A percentile compares a stretch with the other conserved stretches of the same genome.
These are phyloP conservation scores for Eriocheir sinensis DNA, from an alignment of 1,140 invertebrate species.

Conservation along the genomic window DNA sequence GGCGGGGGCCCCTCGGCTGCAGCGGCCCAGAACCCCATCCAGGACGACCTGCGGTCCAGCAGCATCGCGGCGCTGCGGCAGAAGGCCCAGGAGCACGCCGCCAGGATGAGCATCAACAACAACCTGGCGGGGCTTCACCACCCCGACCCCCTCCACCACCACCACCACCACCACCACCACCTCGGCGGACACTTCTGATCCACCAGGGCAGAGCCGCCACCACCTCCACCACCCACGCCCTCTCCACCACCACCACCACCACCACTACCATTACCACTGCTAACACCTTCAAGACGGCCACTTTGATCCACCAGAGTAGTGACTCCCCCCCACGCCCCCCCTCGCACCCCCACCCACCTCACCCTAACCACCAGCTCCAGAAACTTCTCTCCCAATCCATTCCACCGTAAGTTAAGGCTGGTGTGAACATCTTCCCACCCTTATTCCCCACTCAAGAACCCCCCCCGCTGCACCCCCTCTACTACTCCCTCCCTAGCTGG, in stretches of 20 bases:
- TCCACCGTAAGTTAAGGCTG: background rate
- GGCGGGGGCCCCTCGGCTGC: conserved; percentile 6
- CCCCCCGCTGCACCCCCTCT: background rate
- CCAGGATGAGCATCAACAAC: conserved; percentile 78
- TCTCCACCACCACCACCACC: background rate
- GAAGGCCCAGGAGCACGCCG: conserved; percentile 93
- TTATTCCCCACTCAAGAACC: background rate
- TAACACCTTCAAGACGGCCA: background rate
- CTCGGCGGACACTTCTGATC: conserved; percentile 68
- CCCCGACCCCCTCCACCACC: conserved; percentile 67
- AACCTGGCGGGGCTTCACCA: conserved; percentile 68
- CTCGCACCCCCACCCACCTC: background rate
- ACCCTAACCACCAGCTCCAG: background rate
- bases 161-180: conserved; percentile 65
- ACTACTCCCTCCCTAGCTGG: background rate
- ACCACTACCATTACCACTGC: conserved; percentile 33
- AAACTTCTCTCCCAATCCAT: background rate
- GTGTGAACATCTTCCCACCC: background rate
- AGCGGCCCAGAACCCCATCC: conserved; percentile 29
- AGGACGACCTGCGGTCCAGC: conserved; percentile 80
- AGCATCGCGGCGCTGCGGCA: conserved; percentile 95
- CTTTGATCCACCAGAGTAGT: background rate
- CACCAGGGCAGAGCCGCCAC: background rate
- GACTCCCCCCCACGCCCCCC: background rate
- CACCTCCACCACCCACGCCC: background rate